These are phyloP conservation scores for Dryobates pubescens DNA, from an alignment of 2,797 vertebrate genomes.

Conservation along the genomic window DNA sequence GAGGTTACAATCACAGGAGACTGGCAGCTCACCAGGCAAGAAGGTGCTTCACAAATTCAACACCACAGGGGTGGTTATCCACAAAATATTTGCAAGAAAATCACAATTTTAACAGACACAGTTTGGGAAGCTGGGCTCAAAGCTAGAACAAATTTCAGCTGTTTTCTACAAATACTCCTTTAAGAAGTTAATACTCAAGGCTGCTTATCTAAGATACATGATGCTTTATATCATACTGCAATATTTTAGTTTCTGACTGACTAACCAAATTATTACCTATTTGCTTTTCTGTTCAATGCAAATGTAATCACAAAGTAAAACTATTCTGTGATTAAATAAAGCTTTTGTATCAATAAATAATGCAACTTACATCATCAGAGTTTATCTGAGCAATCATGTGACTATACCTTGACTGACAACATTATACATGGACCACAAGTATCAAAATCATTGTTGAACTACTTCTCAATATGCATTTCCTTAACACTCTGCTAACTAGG, in stretches of 20 bases:
- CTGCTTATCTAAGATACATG: not conserved
- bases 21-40: not conserved
- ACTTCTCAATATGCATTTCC: not conserved
- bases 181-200: not conserved
- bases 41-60: not conserved
- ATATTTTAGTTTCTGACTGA: not conserved
- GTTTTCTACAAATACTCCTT: not conserved
- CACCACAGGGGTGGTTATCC: not conserved
- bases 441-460: not conserved
- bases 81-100: not conserved
- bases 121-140: not conserved
- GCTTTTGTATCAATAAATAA: not conserved
- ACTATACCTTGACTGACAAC: not conserved
- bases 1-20: not conserved
- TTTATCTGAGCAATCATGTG: not conserved
- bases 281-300: not conserved
- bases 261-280: not conserved
- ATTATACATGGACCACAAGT: not conserved
- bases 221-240: not conserved
- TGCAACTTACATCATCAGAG: not conserved
- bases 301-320: constrained; percentile 16
- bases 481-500: not conserved
- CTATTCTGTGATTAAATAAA: not conserved
- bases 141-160: not conserved
- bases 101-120: not conserved